Evolutionary conservation across 2,888 invertebrate species (phyloP).

Genomic region (Tubulanus polymorphus): DNA sequence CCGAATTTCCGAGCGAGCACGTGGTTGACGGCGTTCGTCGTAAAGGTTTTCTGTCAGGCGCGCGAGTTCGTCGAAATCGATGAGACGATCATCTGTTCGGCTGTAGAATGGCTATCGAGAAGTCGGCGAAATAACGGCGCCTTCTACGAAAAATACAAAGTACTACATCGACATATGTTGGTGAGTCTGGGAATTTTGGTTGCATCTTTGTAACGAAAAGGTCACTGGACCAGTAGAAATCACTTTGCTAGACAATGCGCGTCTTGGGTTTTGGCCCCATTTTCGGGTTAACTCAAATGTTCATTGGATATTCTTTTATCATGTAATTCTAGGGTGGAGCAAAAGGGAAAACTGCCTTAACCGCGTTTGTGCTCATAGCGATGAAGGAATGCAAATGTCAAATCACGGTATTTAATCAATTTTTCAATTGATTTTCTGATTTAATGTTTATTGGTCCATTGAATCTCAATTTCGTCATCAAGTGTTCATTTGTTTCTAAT

Average conservation of each 20-base stretch:
- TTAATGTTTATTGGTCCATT: no score
- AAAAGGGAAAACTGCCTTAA: constrained; percentile 25
- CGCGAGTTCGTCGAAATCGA: constrained; percentile 25
- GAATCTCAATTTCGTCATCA: no score
- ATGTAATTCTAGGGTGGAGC: constrained; percentile 30
- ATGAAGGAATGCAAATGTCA: constrained; percentile 26
- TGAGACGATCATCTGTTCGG: constrained; percentile 23
- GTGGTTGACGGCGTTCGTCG: constrained; percentile 35
- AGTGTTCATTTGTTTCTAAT: no score
- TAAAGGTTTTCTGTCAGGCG: constrained; percentile 31
- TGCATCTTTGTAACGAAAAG: no score
- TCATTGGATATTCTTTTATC: no score
- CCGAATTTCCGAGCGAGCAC: constrained; percentile 30
- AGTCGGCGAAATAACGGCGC: constrained; percentile 25
- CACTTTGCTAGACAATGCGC: no score
- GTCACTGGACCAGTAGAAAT: no score
- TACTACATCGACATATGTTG: constrained; percentile 30
- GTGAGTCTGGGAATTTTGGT: constrained; percentile 15
- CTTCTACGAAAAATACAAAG: constrained; percentile 19
- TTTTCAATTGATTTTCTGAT: neutral
- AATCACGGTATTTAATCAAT: constrained; percentile 14
- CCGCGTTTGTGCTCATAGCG: constrained; percentile 29
- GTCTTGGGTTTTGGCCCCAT: no score
- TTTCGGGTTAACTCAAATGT: no score
- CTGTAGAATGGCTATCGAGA: constrained; percentile 25